Evolutionary conservation across 2,888 invertebrate genomes (phyloP), one percentile per base, ranked within the genome.

Genomic region (Andrena praecox): DNA sequence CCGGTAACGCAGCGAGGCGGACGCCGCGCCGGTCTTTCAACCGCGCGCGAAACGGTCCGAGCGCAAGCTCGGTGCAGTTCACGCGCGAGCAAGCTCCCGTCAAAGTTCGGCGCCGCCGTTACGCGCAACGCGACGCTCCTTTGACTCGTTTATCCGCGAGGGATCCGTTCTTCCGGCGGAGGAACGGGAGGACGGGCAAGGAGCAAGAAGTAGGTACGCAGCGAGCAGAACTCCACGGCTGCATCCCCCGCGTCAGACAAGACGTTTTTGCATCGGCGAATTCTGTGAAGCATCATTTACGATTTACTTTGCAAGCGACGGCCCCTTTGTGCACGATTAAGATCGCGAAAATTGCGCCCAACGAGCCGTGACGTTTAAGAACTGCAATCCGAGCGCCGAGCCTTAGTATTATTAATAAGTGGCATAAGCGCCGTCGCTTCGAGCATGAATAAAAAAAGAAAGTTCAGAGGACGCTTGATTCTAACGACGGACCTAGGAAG

Each of bases 91-190:
- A 31, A 79, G 24, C 68, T 52, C 56, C 42, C 29, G 54, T 54
- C 27, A 35, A 64, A 82, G 75, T 76, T 72, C 69, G 52, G 68
- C 52, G 56, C 72, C 27, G 50, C 12, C 10, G 56, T 24, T 56
- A 27, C 27, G 20, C 8, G 20, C 67, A 4, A 16, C n/a, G 16
- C 24, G 8, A 31, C 27, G 5, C 54, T 20, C 69, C 76, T 64
- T 80, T 76, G 70, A 80, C 63, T 74, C 67, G 52, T 74, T 73
- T 70, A 52, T 12, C 7, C 27, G n/a, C 48, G 31, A 1, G 10
- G 31, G 33, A 68, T n/a, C 16, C 20, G 20, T 24, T 50, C 67
- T 48, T 66, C 48, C 16, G 48, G 24, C 31, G 56, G 10, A 10
- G n/a, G 7, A 2, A 31, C 42, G 31, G 29, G 20, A 31, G 24